Base-by-base conservation (phyloP, 2,797 vertebrate genomes). In the Galaxias olidus region DNA sequence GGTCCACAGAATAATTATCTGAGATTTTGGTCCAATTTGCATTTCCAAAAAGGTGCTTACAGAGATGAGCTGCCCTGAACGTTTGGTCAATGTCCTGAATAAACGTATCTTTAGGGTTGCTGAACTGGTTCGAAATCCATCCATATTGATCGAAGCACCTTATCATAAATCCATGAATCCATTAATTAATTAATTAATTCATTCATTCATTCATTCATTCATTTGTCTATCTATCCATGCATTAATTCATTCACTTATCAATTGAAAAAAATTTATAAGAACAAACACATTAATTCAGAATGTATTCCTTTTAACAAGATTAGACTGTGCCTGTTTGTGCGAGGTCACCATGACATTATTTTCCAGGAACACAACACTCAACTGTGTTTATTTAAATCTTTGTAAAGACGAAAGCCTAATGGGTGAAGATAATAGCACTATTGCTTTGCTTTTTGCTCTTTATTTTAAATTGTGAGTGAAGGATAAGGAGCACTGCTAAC, bases 311-410 rank as follows among this genome's bases (percentile, higher is more conserved):
- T 14, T 18, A 20, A 41, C 20, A 46, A 40, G 11, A 30, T 10
- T 41, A 42, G 43, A 41, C 47, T 42, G n/a, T 51, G 41, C 30
- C 8, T 40, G 13, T 61, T 30, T 30, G 18, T 72, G 20, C 46
- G 14, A 42, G 17, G 17, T 10, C 9, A 17, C 61, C 20, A 9
- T 73, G 72, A 66, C 59, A 74, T 70, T 70, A 40, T 47, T n/a
- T 41, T 51, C 54, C 51, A 43, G 18, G 51, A 59, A 46, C 40
- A 17, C 68, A 65, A 44, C 61, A 65, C 71, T 75, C 65, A 61
- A 64, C 66, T 15, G 40, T 61, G 62, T 72, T 57, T 56, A 63
- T 61, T 69, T 76, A 49, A 71, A 68, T 47, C 13, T 40, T 30
- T 55, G 47, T n/a, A 9, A 50, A 58, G 50, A 19, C 44, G 48